Base-by-base conservation (phyloP, 2,888 invertebrate species). In the Clanis bilineata region DNA sequence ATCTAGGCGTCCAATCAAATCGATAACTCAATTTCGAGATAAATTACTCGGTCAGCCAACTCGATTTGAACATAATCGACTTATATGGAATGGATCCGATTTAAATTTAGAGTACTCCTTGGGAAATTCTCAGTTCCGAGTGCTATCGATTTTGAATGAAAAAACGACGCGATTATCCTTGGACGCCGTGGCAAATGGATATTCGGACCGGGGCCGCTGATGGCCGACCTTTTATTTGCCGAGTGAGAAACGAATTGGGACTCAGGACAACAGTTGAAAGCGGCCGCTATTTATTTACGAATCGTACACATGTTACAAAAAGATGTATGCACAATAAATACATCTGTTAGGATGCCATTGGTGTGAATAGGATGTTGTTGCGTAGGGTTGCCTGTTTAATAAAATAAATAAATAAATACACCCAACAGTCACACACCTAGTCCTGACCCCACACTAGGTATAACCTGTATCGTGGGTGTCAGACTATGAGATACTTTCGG, bases 141-240 rank as follows among this genome's bases (percentile, higher is more conserved):
- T 51, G 57, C 36, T 43, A 61, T 61, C 54, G 51, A 61, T 61
- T 61, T 54, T 57, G 45, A 28, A 38, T 43, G 61, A 57, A 60
- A 59, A 60, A 61, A 55, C 64, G 64, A 62, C 39, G 62, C 63
- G 69, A 69, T 71, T 70, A 71, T 70, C 68, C 67, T 62, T 45
- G 63, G 62, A 64, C 65, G 65, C 65, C 62, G 58, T 64, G 59
- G 67, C 62, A 67, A 71, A 70, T 71, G 69, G 70, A 67, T 69
- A 69, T 70, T 68, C 64, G 67, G 68, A 65, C 67, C 51, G 43
- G 60, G 56, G 32, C 59, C 64, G 66, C 65, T 67, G 68, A 69
- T 65, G 63, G 66, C 58, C 58, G 65, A 63, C 64, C 64, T 70
- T 67, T 69, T 70, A 71, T 68, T 67, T 61, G 61, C 51, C 61